These are phyloP conservation scores for Orius insidiosus DNA, from an alignment of 1,140 invertebrate genomes.

Conservation along the genomic window DNA sequence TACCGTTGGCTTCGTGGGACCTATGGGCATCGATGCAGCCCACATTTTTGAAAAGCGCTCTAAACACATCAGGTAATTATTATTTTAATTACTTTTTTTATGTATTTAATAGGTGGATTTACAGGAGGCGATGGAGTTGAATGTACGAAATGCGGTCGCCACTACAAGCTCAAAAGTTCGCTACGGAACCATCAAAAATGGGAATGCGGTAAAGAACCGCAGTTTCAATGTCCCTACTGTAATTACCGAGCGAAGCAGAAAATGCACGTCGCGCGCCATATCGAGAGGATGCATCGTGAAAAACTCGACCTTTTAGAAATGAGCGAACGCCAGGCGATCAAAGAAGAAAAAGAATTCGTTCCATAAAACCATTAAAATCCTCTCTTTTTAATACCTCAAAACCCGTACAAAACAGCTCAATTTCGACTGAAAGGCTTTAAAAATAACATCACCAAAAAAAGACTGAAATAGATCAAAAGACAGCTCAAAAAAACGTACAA, in stretches of 20 bases:
- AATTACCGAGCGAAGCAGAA: conserved; percentile 67
- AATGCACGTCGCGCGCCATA: conserved; percentile 67
- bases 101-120: conserved; percentile 3
- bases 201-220: conserved; percentile 71
- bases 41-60: conserved; percentile 11
- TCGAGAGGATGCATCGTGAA: conserved; percentile 62
- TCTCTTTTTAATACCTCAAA: too few relatives aligned
- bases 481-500: too few relatives aligned
- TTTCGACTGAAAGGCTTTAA: too few relatives aligned
- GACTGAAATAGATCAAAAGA: too few relatives aligned
- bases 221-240: conserved; percentile 66
- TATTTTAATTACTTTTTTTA: not conserved
- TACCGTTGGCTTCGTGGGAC: conserved; percentile 18
- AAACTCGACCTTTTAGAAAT: conserved; percentile 21
- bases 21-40: conserved; percentile 19
- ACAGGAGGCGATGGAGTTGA: conserved; percentile 29
- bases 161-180: conserved; percentile 70
- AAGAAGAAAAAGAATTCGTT: not conserved
- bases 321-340: not conserved
- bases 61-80: conserved; percentile 11
- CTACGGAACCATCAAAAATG: conserved; percentile 71
- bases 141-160: conserved; percentile 57
- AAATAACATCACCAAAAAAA: too few relatives aligned
- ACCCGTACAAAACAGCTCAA: too few relatives aligned
- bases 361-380: not conserved